Percentiles rank a stretch among this genome's conserved stretches.
Conservation (phyloP, 1,140 invertebrate species). For the Penaeus japonicus region DNA sequence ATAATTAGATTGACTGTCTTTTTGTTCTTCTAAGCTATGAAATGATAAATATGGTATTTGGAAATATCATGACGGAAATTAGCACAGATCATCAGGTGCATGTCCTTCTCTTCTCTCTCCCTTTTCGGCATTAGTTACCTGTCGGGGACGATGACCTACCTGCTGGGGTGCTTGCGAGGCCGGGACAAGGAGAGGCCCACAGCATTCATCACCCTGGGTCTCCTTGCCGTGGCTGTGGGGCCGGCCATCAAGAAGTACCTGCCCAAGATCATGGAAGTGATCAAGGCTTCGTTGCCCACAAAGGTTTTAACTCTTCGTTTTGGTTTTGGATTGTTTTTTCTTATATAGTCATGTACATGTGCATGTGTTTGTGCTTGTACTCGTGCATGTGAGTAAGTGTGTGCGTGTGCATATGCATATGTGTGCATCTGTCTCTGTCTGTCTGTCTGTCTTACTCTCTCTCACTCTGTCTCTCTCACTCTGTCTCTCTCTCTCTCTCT, state of each 20-base stretch:
- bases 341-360: not conserved
- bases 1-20: too few species aligned
- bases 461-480: too few species aligned
- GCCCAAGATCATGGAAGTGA: slow-evolving; percentile 85
- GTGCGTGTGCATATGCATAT: too few species aligned
- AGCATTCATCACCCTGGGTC: slow-evolving; percentile 89
- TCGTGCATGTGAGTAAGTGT: too few species aligned
- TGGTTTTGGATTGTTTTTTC: not conserved
- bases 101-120: slow-evolving; percentile 34
- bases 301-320: slow-evolving; percentile 25
- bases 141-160: slow-evolving; percentile 77
- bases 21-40: too few species aligned
- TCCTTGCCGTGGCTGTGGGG: slow-evolving; percentile 89
- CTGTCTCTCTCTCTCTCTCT: too few species aligned
- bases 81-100: slow-evolving; percentile 42
- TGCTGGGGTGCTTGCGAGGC: slow-evolving; percentile 72
- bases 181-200: slow-evolving; percentile 83
- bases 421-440: too few species aligned
- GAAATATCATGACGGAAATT: slow-evolving; percentile 59
- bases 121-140: slow-evolving; percentile 72
- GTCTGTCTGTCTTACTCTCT: too few species aligned
- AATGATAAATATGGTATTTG: too few species aligned
- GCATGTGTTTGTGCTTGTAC: not conserved
- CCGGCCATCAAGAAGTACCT: slow-evolving; percentile 82
- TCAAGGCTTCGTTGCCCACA: slow-evolving; percentile 81